phyloP scores from a whole-genome alignment of 53 echinoderm and acorn worm genomes.

The Holothuria scabra region DNA sequence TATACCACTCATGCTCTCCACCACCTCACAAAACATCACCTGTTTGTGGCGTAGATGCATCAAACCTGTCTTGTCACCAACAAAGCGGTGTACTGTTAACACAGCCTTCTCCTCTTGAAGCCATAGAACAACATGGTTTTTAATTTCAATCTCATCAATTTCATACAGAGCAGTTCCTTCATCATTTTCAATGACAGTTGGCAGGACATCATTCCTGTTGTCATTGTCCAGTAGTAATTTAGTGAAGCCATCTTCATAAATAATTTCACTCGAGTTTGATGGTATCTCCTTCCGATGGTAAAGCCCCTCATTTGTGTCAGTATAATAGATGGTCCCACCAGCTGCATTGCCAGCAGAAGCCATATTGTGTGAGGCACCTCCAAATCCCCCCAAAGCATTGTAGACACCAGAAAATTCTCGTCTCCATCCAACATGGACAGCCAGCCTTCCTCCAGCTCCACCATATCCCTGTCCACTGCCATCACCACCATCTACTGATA shows the following conservation, averaged over 20 bases:
- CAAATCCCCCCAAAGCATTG: conserved; percentile 68
- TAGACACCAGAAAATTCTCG: conserved; percentile 79
- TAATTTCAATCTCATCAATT: conserved; percentile 85
- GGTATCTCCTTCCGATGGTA: conserved; percentile 68
- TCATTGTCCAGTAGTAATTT: conserved; percentile 82
- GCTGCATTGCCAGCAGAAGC: conserved; percentile 67
- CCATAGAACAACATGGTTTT: conserved; percentile 90
- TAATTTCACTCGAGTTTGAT: conserved; percentile 53
- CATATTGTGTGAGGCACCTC: conserved; percentile 23
- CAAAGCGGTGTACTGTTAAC: conserved; percentile 75
- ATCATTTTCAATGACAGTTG: conserved; percentile 88
- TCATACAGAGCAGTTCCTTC: conserved; percentile 74
- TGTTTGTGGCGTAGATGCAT: conserved; percentile 73
- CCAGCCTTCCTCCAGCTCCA: conserved; percentile 87
- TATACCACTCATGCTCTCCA: conserved; percentile 85
- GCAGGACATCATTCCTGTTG: conserved; percentile 75
- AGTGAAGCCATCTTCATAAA: conserved; percentile 75
- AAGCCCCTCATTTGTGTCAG: conserved; percentile 85
- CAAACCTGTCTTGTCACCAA: conserved; percentile 86
- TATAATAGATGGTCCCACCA: conserved; percentile 88
- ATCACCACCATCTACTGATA: conserved; percentile 73
- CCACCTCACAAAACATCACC: conserved; percentile 84
- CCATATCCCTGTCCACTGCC: conserved; percentile 74
- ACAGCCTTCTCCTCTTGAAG: conserved; percentile 67
- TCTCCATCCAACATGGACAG: conserved; percentile 87